Conservation (phyloP, 2,113 vertebrate species). For the Vidua chalybeata region DNA sequence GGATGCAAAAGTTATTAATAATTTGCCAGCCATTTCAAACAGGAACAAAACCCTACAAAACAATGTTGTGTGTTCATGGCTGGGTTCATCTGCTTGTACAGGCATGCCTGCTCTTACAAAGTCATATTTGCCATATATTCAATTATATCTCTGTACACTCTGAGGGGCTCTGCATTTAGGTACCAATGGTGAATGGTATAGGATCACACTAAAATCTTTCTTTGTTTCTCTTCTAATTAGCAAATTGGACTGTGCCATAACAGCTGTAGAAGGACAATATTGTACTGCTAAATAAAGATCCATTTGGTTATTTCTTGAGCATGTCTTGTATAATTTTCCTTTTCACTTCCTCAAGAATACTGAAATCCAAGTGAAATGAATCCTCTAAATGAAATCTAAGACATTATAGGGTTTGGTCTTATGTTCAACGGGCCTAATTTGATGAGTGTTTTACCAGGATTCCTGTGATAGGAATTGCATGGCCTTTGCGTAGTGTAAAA, state of each 20-base stretch:
- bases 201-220: not conserved
- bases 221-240: not conserved
- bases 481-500: not conserved
- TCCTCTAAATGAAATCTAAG: not conserved
- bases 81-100: not conserved
- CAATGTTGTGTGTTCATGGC: not conserved
- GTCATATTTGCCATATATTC: not conserved
- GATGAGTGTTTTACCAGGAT: not conserved
- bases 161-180: not conserved
- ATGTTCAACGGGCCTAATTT: not conserved
- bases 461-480: not conserved
- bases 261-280: not conserved
- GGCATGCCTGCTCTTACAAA: not conserved
- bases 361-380: not conserved
- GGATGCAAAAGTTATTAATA: not conserved
- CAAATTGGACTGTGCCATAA: not conserved
- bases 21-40: not conserved
- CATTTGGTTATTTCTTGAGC: not conserved
- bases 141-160: not conserved
- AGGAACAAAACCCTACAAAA: not conserved
- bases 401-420: not conserved
- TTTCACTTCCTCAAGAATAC: not conserved
- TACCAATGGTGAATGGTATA: accelerated
- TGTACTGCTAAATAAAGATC: not conserved
- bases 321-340: not conserved